These are phyloP conservation scores for Ethmia dodecea DNA, from an alignment of 2,888 invertebrate species.

Conservation along the genomic window DNA sequence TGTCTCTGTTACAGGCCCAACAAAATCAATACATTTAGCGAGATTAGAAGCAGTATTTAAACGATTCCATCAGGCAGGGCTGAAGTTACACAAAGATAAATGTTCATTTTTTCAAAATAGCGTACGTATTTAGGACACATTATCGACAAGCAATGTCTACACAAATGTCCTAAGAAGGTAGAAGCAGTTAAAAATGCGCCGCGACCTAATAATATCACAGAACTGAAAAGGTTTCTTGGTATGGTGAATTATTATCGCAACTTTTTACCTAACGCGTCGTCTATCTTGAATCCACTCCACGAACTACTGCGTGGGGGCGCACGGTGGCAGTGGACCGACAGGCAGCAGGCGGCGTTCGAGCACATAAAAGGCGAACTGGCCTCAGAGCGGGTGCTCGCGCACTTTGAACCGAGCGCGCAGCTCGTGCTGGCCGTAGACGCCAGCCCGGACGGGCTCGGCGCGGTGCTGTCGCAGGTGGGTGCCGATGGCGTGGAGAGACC, in stretches of 20 bases:
- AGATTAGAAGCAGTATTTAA: constrained; percentile 6
- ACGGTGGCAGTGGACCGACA: constrained; percentile 9
- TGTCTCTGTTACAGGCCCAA: too few relatives aligned
- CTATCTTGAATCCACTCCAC: constrained; percentile 19
- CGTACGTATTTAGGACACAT: constrained; percentile 2
- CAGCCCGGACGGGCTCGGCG: too few relatives aligned
- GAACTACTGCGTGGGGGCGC: constrained; percentile 7
- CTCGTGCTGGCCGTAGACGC: constrained; percentile 6
- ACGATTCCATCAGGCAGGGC: constrained; percentile 4
- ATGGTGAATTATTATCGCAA: constrained; percentile 25
- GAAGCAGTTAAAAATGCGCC: constrained; percentile 21
- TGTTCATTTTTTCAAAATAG: too few relatives aligned
- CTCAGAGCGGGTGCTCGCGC: constrained; percentile 2
- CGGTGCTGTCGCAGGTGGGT: constrained; percentile 10
- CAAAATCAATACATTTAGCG: too few relatives aligned
- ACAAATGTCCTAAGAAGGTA: too few relatives aligned
- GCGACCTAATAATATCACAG: constrained; percentile 14
- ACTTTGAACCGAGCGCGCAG: not conserved
- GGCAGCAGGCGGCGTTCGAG: constrained; percentile 2
- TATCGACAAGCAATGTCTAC: too few relatives aligned
- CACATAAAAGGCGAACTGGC: not conserved
- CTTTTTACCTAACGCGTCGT: constrained; percentile 22
- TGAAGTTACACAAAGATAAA: too few relatives aligned
- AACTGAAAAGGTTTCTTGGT: constrained; percentile 23
- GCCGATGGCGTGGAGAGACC: constrained; percentile 2